A percentile compares a stretch with the other conserved stretches of the same genome.
These are phyloP conservation scores for Huso huso DNA, from an alignment of 2,797 vertebrate species.

Conservation along the genomic window DNA sequence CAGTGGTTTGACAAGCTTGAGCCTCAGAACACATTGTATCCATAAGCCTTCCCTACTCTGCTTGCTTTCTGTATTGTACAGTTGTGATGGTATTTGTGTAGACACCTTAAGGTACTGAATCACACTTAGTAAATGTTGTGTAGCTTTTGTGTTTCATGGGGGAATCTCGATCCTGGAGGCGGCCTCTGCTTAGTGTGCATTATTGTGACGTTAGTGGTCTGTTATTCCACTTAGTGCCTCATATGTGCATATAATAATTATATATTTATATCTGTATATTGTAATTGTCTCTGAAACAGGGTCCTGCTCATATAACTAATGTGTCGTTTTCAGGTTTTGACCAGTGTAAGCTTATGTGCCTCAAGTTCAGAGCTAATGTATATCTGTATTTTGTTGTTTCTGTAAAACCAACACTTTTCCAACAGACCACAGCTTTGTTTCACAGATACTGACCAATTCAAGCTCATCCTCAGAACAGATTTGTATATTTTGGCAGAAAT, in stretches of 20 bases:
- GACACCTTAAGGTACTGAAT: too few species aligned
- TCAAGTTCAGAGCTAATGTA: neutral
- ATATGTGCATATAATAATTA: constrained; percentile 23
- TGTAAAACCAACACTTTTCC: constrained; percentile 13
- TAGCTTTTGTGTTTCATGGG: constrained; percentile 26
- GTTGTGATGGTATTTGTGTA: neutral
- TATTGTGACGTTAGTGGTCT: constrained; percentile 17
- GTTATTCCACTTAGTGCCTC: constrained; percentile 38
- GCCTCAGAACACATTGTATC: too few species aligned
- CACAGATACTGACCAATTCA: constrained; percentile 28
- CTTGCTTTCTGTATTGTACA: neutral
- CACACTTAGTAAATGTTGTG: neutral
- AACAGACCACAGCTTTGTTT: constrained; percentile 24
- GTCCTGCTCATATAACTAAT: constrained; percentile 7
- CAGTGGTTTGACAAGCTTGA: too few species aligned
- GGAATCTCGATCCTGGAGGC: constrained; percentile 18
- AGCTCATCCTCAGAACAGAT: constrained; percentile 32
- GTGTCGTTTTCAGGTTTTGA: constrained; percentile 3
- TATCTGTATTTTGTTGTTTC: constrained; percentile 7
- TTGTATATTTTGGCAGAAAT: constrained; percentile 58
- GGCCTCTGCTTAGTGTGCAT: constrained; percentile 15
- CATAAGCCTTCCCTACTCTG: neutral
- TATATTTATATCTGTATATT: constrained; percentile 11
- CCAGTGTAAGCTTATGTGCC: constrained; percentile 3
- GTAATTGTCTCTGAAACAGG: neutral